Conservation (phyloP, 2,113 vertebrate species). For the human region DNA sequence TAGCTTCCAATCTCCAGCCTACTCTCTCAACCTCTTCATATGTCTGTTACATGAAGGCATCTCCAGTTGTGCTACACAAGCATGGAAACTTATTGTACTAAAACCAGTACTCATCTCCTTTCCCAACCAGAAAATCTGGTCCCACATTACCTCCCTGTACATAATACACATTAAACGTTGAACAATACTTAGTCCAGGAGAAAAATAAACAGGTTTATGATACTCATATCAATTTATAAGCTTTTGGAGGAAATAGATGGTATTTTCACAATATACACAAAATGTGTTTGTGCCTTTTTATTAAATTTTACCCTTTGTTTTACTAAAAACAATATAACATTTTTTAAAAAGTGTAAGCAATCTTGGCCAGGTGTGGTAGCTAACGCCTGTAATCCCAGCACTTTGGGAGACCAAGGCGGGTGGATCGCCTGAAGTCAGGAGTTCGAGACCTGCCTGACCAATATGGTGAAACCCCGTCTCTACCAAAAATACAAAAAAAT, state of each 20-base stretch:
- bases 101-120: background rate
- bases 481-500: too few species aligned
- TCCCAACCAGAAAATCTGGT: background rate
- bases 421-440: too few species aligned
- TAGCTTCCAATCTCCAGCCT: background rate
- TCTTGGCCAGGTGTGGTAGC: too few species aligned
- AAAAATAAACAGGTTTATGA: constrained; percentile 24
- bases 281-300: background rate
- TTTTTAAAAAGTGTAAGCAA: background rate
- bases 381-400: too few species aligned
- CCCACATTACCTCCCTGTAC: background rate
- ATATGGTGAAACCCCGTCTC: too few species aligned
- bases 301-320: background rate
- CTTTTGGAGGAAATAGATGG: background rate
- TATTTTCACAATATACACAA: background rate
- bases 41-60: background rate
- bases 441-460: too few species aligned
- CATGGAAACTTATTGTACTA: background rate
- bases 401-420: too few species aligned
- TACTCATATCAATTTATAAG: background rate
- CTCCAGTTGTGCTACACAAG: background rate
- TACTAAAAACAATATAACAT: background rate
- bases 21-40: background rate
- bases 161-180: background rate
- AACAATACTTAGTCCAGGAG: background rate